Evolutionary conservation across 2,888 invertebrate genomes (phyloP).

Genomic region (Hylaea fasciaria): DNA sequence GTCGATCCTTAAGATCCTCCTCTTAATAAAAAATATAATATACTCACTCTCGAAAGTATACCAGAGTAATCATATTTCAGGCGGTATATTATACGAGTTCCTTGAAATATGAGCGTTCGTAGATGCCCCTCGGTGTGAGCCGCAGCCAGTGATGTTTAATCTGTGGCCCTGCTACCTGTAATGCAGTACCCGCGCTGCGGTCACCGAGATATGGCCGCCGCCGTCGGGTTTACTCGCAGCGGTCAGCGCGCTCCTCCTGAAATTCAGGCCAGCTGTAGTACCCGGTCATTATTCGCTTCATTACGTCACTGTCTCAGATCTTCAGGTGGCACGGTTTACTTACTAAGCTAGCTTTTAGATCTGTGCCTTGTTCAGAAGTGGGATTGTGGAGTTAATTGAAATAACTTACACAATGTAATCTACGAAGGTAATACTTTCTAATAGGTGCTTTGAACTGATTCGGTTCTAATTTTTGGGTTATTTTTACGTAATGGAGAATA

Average conservation of each 20-base stretch:
- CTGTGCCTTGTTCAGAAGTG: neutral
- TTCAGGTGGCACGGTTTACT: conserved; percentile 3
- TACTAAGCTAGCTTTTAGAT: conserved; percentile 2
- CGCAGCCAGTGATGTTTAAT: conserved; percentile 35
- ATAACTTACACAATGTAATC: too few species aligned
- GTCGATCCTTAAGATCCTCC: too few species aligned
- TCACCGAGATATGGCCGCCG: conserved; percentile 31
- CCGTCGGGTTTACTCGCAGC: conserved; percentile 24
- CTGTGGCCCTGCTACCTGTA: conserved; percentile 24
- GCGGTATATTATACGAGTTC: too few species aligned
- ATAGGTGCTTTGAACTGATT: too few species aligned
- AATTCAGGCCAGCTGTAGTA: conserved; percentile 18
- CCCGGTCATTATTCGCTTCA: conserved; percentile 18
- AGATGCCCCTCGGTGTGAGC: conserved; percentile 13
- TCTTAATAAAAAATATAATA: too few species aligned
- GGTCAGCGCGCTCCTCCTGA: conserved; percentile 16
- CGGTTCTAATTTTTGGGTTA: too few species aligned
- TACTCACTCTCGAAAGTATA: too few species aligned
- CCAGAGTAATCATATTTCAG: too few species aligned
- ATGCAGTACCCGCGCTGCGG: conserved; percentile 38
- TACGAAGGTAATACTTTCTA: too few species aligned
- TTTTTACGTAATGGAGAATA: too few species aligned
- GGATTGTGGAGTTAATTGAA: neutral
- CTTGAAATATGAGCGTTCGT: too few species aligned
- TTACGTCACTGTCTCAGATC: conserved; percentile 22